phyloP scores from a whole-genome alignment of 2,888 invertebrate genomes.

The Smittia sp. region DNA sequence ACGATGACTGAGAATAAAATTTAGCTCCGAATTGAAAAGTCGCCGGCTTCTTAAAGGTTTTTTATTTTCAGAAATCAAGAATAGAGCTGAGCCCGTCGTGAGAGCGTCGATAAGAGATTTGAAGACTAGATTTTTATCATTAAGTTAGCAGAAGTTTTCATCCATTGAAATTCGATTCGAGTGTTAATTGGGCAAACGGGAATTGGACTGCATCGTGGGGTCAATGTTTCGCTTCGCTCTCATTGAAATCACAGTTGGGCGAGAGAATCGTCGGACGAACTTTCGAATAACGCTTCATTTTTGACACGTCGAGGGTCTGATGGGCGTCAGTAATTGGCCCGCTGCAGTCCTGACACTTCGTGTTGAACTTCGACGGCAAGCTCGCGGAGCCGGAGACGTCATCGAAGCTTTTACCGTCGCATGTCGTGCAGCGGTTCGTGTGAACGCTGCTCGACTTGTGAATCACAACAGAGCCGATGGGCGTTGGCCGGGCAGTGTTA shows the following conservation, averaged over 20 bases:
- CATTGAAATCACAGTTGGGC: constrained; percentile 31
- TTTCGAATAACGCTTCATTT: constrained; percentile 29
- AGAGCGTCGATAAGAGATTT: too few species aligned
- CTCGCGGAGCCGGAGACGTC: constrained; percentile 17
- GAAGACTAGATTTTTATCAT: too few species aligned
- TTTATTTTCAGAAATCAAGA: too few species aligned
- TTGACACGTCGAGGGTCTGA: constrained; percentile 29
- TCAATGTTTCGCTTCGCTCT: not conserved
- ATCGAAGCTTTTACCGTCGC: not conserved
- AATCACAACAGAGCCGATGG: constrained; percentile 15
- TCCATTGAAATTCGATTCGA: constrained; percentile 1
- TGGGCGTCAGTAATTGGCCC: not conserved
- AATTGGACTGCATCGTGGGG: not conserved
- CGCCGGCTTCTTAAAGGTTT: too few species aligned
- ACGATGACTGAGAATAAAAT: too few species aligned
- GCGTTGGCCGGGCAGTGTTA: not conserved
- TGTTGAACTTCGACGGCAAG: not conserved
- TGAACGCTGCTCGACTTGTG: constrained; percentile 13
- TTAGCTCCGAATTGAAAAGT: too few species aligned
- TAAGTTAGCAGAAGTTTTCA: not conserved
- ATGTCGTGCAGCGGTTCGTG: not conserved
- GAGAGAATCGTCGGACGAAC: constrained; percentile 32
- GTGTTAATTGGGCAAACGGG: not conserved
- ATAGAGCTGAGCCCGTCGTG: too few species aligned
- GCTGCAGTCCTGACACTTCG: constrained; percentile 4